Base-by-base conservation (phyloP, 2,797 vertebrate genomes). In the Pterois miles region DNA sequence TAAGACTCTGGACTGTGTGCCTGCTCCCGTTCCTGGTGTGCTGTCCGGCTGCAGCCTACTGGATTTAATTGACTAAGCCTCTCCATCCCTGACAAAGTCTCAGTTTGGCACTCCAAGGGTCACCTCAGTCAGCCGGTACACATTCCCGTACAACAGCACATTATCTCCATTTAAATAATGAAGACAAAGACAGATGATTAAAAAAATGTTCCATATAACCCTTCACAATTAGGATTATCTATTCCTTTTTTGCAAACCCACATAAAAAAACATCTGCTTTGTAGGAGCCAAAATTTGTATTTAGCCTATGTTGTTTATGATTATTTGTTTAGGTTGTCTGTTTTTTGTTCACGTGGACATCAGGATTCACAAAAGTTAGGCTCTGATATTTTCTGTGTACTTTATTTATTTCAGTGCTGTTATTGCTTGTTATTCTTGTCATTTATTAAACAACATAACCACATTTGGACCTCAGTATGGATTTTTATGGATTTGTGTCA, bases 61-160 rank as follows among this genome's bases (percentile, higher is more conserved):
- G 86, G 92, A 92, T 93, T 93, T 91, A 92, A 88, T 83, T 74
- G 68, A 76, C 67, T 93, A 91, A 93, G 89, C 92, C 85, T 86
- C 81, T 91, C 82, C 85, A 71, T 85, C 89, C 88, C 76, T 73
- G 81, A 52, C 76, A 82, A 73, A 75, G 83, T 72, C 82, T 84
- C 63, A 34, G 13, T 76, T 77, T 71, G 82, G 77, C 78, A 43
- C 56, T 84, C 7, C 7, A 43, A 58, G 53, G 4, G 57, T 68
- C 82, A 86, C 57, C 83, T 53, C 68, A 16, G 66, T 84, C 74
- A 87, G 75, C 80, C 71, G 74, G 34, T 88, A 16, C 79, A 50
- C 2, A 1, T 13, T 54, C 36, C 68, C 13, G 33, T 3, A 50
- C 53, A 63, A 23, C 53, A 53, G 31, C 34, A 53, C 16, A 13